Evolutionary conservation across 2,797 vertebrate genomes (phyloP), one percentile per base, ranked within the genome.

Genomic region (Sparidentex hasta): DNA sequence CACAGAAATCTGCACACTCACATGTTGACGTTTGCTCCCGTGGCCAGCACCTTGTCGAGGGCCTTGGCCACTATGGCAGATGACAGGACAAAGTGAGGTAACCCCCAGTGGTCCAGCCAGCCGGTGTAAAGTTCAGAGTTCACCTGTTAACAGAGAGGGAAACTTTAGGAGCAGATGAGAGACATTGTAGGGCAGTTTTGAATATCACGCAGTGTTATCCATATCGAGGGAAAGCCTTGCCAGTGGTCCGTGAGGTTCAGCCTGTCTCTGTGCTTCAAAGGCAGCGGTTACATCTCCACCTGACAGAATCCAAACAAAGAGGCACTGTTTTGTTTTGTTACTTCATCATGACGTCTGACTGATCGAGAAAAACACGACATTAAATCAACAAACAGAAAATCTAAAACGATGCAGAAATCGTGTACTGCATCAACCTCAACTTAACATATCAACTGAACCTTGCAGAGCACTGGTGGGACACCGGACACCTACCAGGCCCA

Each of bases 111-210:
- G 93, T 99, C 98, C 88, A 99, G 89, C 98, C 98, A 99, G 84
- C 98, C 98, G 1, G 96, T 96, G 85, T 99, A 99, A 88, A 97
- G 99, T 77, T 99, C 98, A 29, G 98, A 99, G 93, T 99, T 99
- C 81, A 99, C 93, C 98, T 99, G 81, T 25, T 21, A 67, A 74
- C 14, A 46, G 11, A 43, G 25, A 18, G 76, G 18, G 21, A 25
- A 47, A 65, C 25, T 1, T 6, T 1, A 11, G 71, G 43, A 76
- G 47, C 14, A 2, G 5, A 18, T 27, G 20, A 63, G 41, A 41
- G 9, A 51, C 52, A 65, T 50, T 0, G 0, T 7, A 12, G 27
- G 2, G 33, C 8, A 33, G 33, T 20, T 41, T 66, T n/a, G 27
- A n/a, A 65, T 13, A 11, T 21, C 50, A 21, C 44, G 29, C 44